Percentiles rank a stretch among this genome's conserved stretches.
These are phyloP conservation scores for Yponomeuta cagnagella DNA, from an alignment of 2,888 invertebrate genomes.

Conservation along the genomic window DNA sequence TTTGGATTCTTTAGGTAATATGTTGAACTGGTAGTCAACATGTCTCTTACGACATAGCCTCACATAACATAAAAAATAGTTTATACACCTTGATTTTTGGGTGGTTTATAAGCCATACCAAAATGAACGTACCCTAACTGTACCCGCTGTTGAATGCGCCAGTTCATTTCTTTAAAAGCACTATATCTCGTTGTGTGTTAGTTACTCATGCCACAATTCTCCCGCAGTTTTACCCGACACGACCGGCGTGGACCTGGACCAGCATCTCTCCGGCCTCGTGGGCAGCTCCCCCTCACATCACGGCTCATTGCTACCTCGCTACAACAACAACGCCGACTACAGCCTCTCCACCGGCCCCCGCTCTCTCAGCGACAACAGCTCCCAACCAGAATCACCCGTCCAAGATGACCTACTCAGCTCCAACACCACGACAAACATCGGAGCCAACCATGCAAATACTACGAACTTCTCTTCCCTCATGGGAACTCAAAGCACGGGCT, in stretches of 20 bases:
- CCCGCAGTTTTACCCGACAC: conserved; percentile 84
- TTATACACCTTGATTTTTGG: too few species aligned
- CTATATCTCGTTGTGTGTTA: too few species aligned
- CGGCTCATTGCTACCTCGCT: conserved; percentile 80
- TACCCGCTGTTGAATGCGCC: too few species aligned
- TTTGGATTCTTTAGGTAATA: conserved; percentile 1
- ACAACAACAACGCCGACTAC: conserved; percentile 81
- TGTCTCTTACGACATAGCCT: too few species aligned
- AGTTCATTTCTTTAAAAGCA: too few species aligned
- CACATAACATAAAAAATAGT: too few species aligned
- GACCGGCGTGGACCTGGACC: conserved; percentile 83
- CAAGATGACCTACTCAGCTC: conserved; percentile 84
- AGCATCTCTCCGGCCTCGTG: conserved; percentile 80
- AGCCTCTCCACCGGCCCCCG: conserved; percentile 81
- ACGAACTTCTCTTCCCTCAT: conserved; percentile 80
- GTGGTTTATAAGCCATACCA: too few species aligned
- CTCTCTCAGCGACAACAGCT: conserved; percentile 87
- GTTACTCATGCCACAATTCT: not conserved
- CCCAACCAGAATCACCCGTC: conserved; percentile 88
- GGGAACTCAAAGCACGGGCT: conserved; percentile 77
- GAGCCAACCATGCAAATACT: conserved; percentile 76
- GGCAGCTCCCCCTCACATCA: conserved; percentile 75
- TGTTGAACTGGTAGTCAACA: not conserved
- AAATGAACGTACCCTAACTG: too few species aligned
- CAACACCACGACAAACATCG: conserved; percentile 77